Conservation (phyloP, 2,113 vertebrate genomes). For the Syngnathoides biaculeatus region DNA sequence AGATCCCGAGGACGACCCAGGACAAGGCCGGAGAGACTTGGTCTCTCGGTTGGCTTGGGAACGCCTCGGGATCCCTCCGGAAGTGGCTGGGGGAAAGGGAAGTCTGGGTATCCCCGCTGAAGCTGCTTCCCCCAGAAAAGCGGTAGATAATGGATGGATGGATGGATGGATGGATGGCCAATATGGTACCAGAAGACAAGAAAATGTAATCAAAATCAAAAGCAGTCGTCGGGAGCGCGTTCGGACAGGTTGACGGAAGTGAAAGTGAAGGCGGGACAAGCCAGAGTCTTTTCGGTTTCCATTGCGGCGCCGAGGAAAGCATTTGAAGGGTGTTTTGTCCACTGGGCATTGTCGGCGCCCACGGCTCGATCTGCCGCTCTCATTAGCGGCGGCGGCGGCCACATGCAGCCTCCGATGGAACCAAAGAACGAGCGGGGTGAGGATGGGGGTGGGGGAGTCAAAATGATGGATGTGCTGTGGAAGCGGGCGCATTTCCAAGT, state of each 20-base stretch:
- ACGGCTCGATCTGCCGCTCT: conserved; percentile 10
- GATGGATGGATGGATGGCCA: no score
- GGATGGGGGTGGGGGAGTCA: no score
- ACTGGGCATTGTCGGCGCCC: not conserved
- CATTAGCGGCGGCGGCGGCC: not conserved
- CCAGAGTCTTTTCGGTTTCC: conserved; percentile 38
- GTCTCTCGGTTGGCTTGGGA: no score
- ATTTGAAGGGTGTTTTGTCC: conserved; percentile 36
- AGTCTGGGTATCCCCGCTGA: no score
- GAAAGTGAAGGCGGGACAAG: conserved; percentile 48
- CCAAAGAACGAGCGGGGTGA: not conserved
- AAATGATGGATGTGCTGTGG: not conserved
- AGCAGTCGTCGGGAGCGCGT: conserved; percentile 15
- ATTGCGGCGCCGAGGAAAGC: conserved; percentile 33
- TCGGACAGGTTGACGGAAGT: conserved; percentile 41
- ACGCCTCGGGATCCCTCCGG: no score
- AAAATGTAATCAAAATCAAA: not conserved
- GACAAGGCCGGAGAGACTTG: no score
- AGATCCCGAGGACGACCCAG: no score
- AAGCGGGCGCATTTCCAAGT: conserved; percentile 6
- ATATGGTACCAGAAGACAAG: not conserved
- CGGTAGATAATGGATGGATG: no score
- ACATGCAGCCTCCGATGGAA: not conserved
- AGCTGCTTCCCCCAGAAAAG: no score
- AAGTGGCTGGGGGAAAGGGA: no score